These are phyloP conservation scores for Pelecanus crispus DNA, from an alignment of 2,113 vertebrate species.

Conservation along the genomic window DNA sequence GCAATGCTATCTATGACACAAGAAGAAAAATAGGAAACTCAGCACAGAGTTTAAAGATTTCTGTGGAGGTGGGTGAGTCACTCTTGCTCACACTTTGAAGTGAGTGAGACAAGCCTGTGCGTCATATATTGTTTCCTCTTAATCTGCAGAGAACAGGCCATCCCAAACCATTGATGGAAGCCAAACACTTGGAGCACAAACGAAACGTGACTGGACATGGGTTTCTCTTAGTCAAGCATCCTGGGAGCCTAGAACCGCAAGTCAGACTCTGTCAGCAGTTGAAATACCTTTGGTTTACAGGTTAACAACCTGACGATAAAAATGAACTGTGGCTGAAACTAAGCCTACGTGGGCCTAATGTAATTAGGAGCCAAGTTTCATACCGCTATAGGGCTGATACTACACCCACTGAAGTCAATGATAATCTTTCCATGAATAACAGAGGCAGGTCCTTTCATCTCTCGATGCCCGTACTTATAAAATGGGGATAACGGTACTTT, in stretches of 20 bases:
- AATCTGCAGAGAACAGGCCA: constrained; percentile 41
- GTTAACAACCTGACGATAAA: constrained; percentile 35
- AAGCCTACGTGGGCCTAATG: constrained; percentile 18
- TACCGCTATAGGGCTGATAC: constrained; percentile 64
- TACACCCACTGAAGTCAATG: constrained; percentile 58
- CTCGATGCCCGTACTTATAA: background rate
- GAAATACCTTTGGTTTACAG: constrained; percentile 46
- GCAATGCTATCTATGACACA: constrained; percentile 43
- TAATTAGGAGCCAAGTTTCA: constrained; percentile 58
- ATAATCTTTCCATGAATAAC: constrained; percentile 52
- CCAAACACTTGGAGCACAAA: constrained; percentile 32
- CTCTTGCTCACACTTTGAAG: constrained; percentile 54
- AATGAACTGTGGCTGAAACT: constrained; percentile 58
- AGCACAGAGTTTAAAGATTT: constrained; percentile 50
- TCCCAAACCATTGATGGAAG: constrained; percentile 33
- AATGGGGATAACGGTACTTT: constrained; percentile 37
- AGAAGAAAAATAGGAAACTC: constrained; percentile 44
- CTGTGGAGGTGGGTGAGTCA: constrained; percentile 66
- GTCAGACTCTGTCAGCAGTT: constrained; percentile 39
- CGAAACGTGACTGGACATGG: constrained; percentile 48
- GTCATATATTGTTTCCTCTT: constrained; percentile 50
- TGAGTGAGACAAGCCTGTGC: constrained; percentile 48
- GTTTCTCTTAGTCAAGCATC: constrained; percentile 57
- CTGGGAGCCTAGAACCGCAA: constrained; percentile 28
- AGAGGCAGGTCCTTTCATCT: constrained; percentile 31